Conservation (phyloP, 92 coral and sea anemone genomes). For the Montipora capitata region DNA sequence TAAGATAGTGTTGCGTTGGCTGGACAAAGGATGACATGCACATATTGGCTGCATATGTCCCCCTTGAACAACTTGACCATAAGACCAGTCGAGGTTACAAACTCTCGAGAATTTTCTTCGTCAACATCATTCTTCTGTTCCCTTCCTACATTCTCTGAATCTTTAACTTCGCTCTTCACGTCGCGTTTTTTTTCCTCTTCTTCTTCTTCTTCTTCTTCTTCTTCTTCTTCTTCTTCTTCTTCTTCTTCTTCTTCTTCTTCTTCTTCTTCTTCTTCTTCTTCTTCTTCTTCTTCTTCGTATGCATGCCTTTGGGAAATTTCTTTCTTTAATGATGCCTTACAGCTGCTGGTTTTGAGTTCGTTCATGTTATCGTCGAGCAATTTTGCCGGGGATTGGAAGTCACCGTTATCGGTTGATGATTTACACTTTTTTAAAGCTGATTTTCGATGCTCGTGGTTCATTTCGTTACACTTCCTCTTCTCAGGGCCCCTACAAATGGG, state of each 20-base stretch:
- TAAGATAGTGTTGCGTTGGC: slow-evolving; percentile 68
- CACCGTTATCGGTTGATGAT: not conserved
- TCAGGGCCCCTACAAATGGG: not conserved
- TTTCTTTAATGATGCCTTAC: not conserved
- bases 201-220: not conserved
- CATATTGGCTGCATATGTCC: slow-evolving; percentile 71
- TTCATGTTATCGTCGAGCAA: not conserved
- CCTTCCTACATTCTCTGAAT: not conserved
- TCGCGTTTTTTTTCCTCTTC: too few species aligned
- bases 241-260: too few species aligned
- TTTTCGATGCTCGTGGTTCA: not conserved
- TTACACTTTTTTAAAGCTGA: not conserved
- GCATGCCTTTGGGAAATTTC: not conserved
- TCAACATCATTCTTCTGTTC: not conserved
- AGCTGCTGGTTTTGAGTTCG: not conserved
- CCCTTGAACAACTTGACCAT: slow-evolving; percentile 44
- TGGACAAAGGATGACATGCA: slow-evolving; percentile 81
- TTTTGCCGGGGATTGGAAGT: not conserved
- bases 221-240: too few species aligned
- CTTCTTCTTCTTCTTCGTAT: too few species aligned
- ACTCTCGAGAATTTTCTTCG: not conserved
- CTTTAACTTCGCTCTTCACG: not conserved
- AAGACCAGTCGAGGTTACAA: slow-evolving; percentile 16
- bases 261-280: too few species aligned
- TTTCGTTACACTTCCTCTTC: not conserved